Base-by-base conservation (phyloP, 2,888 invertebrate genomes). In the Trachelus stipa region DNA sequence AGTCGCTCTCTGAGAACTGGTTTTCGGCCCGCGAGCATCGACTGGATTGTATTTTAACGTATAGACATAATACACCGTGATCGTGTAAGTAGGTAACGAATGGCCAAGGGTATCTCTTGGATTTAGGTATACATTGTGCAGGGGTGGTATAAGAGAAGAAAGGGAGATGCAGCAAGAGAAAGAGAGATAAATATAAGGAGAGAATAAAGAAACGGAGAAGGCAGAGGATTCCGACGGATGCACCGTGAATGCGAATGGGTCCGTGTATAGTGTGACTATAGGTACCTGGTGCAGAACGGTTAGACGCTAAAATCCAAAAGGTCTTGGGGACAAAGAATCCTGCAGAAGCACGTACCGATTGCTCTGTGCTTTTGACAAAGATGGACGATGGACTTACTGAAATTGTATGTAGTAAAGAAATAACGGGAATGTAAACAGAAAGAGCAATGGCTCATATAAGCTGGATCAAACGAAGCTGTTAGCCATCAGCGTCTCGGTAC, bases 181-280 rank as follows among this genome's bases (percentile, higher is more conserved):
- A 73, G 71, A 76, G 74, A 76, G 30, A 34, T 69, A 77, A 75
- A 75, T 33, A 71, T n/a, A 73, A 34, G 40, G 34, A 77, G n/a
- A 56, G 23, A 77, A 76, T 40, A 69, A 81, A 73, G 73, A 71
- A 35, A 31, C 30, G 79, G 74, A 69, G 33, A 73, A 35, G 33
- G 12, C 31, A 37, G 68, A 68, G 40, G 35, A 73, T 37, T 12
- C 79, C 79, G 80, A 79, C 82, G 81, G 82, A 83, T 83, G 80
- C 80, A 78, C 79, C 79, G 80, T 80, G 81, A 83, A 81, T 82
- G 75, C 83, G 79, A 80, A 82, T 79, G 81, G 80, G 23, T 56
- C 56, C 23, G 0, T 56, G 23, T 56, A 56, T 23, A 23, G 9
- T 56, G 56, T 56, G 56, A 23, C 34, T 73, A 78, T 34, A 74